Conservation (phyloP, 2,888 invertebrate genomes). For the Nysson spinosus region DNA sequence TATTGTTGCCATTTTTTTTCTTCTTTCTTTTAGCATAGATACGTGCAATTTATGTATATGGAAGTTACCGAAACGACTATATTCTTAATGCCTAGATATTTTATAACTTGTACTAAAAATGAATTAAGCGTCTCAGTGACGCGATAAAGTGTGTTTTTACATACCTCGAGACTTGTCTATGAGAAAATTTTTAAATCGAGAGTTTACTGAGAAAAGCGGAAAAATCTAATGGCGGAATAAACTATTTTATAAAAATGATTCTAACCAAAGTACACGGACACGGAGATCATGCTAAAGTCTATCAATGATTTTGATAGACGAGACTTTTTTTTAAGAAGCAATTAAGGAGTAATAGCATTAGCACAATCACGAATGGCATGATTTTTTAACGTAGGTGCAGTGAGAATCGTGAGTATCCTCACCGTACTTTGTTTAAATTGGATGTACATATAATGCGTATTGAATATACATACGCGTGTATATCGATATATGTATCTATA, state of each 20-base stretch:
- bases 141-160: slow-evolving; percentile 47
- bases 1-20: slow-evolving; percentile 69
- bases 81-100: slow-evolving; percentile 73
- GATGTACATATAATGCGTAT: slow-evolving; percentile 45
- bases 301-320: slow-evolving; percentile 40
- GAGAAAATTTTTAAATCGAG: slow-evolving; percentile 57
- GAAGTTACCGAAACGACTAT: slow-evolving; percentile 76
- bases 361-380: too few relatives aligned
- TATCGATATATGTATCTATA: slow-evolving; percentile 45
- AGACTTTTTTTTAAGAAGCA: slow-evolving; percentile 23
- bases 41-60: slow-evolving; percentile 74
- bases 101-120: slow-evolving; percentile 62
- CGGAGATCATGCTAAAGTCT: slow-evolving; percentile 39
- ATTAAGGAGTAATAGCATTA: too few relatives aligned
- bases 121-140: slow-evolving; percentile 35
- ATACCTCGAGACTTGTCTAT: slow-evolving; percentile 45
- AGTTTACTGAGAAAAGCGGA: slow-evolving; percentile 5
- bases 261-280: slow-evolving; percentile 68
- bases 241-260: slow-evolving; percentile 61
- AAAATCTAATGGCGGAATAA: slow-evolving; percentile 20
- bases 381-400: too few relatives aligned
- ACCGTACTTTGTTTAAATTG: slow-evolving; percentile 16
- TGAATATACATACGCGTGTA: slow-evolving; percentile 38
- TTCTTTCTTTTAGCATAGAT: slow-evolving; percentile 56
- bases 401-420: slow-evolving; percentile 24